Base-by-base conservation (phyloP, 2,797 vertebrate species). In the Acanthiza pusilla region DNA sequence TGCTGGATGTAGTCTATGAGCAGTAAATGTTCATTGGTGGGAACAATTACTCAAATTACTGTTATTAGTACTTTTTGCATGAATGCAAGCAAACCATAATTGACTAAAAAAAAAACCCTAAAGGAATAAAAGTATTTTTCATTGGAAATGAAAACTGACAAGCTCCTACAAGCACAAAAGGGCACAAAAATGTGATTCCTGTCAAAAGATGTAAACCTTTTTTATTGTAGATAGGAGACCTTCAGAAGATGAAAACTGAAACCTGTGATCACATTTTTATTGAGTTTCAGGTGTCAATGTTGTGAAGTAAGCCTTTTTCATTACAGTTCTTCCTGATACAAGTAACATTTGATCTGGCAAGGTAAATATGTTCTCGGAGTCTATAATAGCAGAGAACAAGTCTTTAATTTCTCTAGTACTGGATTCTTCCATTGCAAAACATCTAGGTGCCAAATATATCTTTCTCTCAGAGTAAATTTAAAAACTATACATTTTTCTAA, bases 41-140 rank as follows among this genome's bases (percentile, higher is more conserved):
- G 58, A 92, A 66, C 82, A 89, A 62, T 91, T 85, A 72, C 16
- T 83, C 65, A 74, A 83, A 92, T 95, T 88, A 88, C 75, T 89
- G 51, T 88, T 92, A 91, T 92, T 89, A 93, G 75, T 42, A 88
- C 38, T 91, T 96, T 85, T 92, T 96, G 76, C 51, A 70, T 65
- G 42, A 94, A 85, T 85, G 58, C 63, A 67, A 87, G 60, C 58
- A 94, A 93, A 88, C 65, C 26, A 22, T 74, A 91, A 88, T 43
- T 60, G 68, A 77, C 67, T 87, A 48, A 48, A 48, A 83, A 85
- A 19, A 7, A 68, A 72, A 36, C 55, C 55, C 30, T 48, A 80
- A 68, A 71, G 38, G 29, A 65, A 82, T 67, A 61, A 34, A 76
- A 87, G 50, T 66, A 32, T 78, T 89, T 93, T 67, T 89, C 17